A percentile compares a stretch with the other conserved stretches of the same genome.
Evolutionary conservation across 2,113 vertebrate genomes (phyloP).

Genomic region (Madoqua kirkii): DNA sequence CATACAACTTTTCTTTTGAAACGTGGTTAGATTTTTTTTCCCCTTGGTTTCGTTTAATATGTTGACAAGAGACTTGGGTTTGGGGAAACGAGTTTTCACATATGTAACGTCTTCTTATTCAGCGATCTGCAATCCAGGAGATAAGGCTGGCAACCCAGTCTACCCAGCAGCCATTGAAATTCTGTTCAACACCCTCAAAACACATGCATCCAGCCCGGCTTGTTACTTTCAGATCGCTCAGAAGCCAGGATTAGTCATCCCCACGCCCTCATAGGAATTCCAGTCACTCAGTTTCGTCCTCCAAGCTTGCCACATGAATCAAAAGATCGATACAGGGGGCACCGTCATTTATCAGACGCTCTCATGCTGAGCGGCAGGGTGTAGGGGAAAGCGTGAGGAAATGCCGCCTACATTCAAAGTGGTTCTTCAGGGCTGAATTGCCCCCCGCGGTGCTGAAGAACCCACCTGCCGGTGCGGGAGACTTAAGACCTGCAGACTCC

Average conservation of each 20-base stretch:
- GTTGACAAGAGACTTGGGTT: background rate
- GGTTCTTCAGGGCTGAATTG: background rate
- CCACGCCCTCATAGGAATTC: background rate
- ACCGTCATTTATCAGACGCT: background rate
- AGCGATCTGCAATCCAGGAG: accelerated
- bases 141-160: background rate
- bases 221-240: background rate
- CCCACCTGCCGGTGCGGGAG: accelerated
- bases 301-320: background rate
- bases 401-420: background rate
- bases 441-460: accelerated
- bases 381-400: accelerated
- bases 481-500: background rate
- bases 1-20: background rate
- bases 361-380: background rate
- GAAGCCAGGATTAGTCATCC: background rate
- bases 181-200: accelerated
- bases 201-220: accelerated
- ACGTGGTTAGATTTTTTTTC: background rate
- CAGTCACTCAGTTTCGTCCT: background rate
- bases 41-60: background rate
- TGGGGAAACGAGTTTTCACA: background rate
- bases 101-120: accelerated
- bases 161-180: accelerated
- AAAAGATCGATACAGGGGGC: background rate